Percentiles rank a stretch among this genome's conserved stretches.
These are phyloP conservation scores for Brachypteracias leptosomus DNA, from an alignment of 2,113 vertebrate species.

Conservation along the genomic window DNA sequence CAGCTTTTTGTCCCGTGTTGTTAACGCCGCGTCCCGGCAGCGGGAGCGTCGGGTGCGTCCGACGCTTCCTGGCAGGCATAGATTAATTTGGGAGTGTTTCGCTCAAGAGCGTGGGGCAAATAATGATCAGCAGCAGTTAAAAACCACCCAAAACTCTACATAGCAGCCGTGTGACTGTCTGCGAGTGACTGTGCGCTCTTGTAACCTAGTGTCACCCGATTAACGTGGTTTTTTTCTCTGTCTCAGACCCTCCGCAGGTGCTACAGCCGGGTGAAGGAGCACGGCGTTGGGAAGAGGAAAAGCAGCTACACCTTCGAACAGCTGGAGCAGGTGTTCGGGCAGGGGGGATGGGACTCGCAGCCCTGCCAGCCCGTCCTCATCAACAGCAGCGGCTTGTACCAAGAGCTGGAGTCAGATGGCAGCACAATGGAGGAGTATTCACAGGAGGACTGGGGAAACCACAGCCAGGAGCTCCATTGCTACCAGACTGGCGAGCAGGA, in stretches of 20 bases:
- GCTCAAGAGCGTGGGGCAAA: constrained; percentile 29
- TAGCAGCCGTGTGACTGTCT: constrained; percentile 54
- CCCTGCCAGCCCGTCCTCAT: constrained; percentile 96
- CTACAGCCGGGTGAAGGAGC: constrained; percentile 99
- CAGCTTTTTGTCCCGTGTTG: neutral
- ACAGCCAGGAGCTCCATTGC: constrained; percentile 89
- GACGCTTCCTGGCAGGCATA: constrained; percentile 53
- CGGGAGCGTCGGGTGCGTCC: neutral
- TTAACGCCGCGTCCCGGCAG: neutral
- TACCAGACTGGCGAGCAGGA: constrained; percentile 93
- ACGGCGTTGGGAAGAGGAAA: constrained; percentile 96
- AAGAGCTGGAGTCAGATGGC: constrained; percentile 96
- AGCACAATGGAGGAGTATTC: constrained; percentile 97
- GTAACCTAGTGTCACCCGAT: neutral
- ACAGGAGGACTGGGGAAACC: constrained; percentile 97
- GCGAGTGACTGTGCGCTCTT: neutral
- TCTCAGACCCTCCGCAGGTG: constrained; percentile 93
- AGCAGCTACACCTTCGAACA: constrained; percentile 99
- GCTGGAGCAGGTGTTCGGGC: constrained; percentile 98
- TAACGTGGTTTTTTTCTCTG: constrained; percentile 42
- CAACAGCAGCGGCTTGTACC: constrained; percentile 97
- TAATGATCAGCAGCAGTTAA: neutral
- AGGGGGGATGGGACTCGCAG: constrained; percentile 97
- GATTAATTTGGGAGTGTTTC: constrained; percentile 58
- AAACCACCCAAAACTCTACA: neutral